Conservation (phyloP, 2,797 vertebrate genomes). For the Halcyon chelicuti region DNA sequence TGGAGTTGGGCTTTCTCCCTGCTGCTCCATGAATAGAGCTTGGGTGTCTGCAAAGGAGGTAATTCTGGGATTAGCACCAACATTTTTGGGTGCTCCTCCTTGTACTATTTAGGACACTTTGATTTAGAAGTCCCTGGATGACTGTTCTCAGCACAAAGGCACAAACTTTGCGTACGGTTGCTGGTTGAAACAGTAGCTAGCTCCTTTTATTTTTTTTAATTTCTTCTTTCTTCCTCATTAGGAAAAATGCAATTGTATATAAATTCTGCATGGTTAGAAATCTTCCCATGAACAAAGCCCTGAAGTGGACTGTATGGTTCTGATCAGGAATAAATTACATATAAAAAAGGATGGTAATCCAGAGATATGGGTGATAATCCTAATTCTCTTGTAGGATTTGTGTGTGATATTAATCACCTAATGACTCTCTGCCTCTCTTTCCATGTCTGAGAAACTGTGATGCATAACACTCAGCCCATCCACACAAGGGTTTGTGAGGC, state of each 20-base stretch:
- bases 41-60: not conserved
- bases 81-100: not conserved
- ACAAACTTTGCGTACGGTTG: not conserved
- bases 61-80: not conserved
- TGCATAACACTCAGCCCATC: not conserved
- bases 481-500: not conserved
- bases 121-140: not conserved
- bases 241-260: not conserved
- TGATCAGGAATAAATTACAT: not conserved
- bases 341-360: conserved; percentile 6
- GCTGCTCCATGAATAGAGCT: not conserved
- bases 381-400: not conserved
- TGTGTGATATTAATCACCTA: not conserved
- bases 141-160: not conserved
- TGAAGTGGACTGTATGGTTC: not conserved
- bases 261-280: not conserved
- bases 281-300: not conserved
- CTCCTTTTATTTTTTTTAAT: not conserved
- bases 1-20: not conserved
- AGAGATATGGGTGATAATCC: not conserved
- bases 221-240: not conserved
- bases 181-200: not conserved
- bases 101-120: not conserved
- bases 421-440: not conserved
- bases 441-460: not conserved